Percentiles rank a stretch among this genome's conserved stretches.
Evolutionary conservation across 2,888 invertebrate species (phyloP).

Genomic region (Dastarcus helophoroides): DNA sequence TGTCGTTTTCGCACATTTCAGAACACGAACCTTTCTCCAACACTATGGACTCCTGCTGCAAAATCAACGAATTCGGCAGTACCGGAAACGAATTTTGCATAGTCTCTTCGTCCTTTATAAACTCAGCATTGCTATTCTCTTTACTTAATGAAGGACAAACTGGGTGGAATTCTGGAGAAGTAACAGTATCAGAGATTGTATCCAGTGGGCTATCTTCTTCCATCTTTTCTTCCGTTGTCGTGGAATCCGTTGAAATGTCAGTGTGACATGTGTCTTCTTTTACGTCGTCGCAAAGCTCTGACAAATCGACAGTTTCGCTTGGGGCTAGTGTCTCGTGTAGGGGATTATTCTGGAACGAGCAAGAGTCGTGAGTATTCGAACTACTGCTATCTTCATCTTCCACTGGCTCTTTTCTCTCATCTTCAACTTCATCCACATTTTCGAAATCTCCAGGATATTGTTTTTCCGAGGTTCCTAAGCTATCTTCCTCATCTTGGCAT

Average conservation of each 20-base stretch:
- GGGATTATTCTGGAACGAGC: conserved; percentile 21
- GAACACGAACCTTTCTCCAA: conserved; percentile 33
- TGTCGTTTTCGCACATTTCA: conserved; percentile 28
- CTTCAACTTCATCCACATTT: conserved; percentile 11
- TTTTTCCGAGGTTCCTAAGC: too few relatives aligned
- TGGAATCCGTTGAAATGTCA: conserved; percentile 20
- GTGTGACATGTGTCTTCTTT: conserved; percentile 9
- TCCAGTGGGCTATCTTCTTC: conserved; percentile 12
- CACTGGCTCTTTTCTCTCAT: conserved; percentile 7
- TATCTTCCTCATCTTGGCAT: conserved; percentile 19
- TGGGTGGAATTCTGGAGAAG: conserved; percentile 9
- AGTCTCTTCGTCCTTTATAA: conserved; percentile 7
- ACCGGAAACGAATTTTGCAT: conserved; percentile 22
- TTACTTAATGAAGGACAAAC: conserved; percentile 7
- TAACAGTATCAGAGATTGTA: conserved; percentile 8
- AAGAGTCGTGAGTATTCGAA: conserved; percentile 17
- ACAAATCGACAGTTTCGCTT: conserved; percentile 14
- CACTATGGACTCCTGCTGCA: conserved; percentile 32
- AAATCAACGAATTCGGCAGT: conserved; percentile 34
- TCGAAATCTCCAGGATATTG: too few relatives aligned
- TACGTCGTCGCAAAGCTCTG: conserved; percentile 9
- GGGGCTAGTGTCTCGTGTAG: conserved; percentile 17
- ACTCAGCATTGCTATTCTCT: conserved; percentile 5
- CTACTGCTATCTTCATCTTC: conserved; percentile 14
- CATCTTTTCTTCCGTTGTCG: conserved; percentile 12